These are phyloP conservation scores for Anarrhichthys ocellatus DNA, from an alignment of 2,113 vertebrate species.

Conservation along the genomic window DNA sequence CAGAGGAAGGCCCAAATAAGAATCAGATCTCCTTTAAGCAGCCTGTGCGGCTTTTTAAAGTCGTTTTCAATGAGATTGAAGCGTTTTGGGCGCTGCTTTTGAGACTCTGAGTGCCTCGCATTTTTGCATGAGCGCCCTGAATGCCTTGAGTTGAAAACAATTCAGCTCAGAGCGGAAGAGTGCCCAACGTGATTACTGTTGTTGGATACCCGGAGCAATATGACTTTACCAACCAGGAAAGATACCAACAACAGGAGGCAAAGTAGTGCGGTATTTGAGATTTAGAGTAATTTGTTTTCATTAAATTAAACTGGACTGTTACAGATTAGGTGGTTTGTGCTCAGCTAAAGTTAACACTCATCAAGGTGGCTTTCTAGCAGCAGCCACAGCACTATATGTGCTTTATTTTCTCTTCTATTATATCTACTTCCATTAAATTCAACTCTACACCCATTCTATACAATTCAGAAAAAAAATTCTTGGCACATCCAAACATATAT, in stretches of 20 bases:
- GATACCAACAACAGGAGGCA: not conserved
- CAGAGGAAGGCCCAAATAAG: not conserved
- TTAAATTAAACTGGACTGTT: not conserved
- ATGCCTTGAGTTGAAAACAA: too few relatives aligned
- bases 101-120: too few relatives aligned
- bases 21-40: too few relatives aligned
- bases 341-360: not conserved
- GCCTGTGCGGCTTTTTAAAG: too few relatives aligned
- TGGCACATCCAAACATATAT: slow-evolving; percentile 6
- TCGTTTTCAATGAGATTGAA: too few relatives aligned
- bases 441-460: not conserved
- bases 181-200: not conserved
- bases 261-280: not conserved
- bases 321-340: not conserved
- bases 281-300: not conserved
- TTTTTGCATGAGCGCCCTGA: too few relatives aligned
- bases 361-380: not conserved
- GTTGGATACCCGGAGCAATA: not conserved
- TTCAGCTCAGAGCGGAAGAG: too few relatives aligned
- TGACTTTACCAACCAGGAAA: not conserved
- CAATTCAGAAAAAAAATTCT: not conserved
- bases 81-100: too few relatives aligned
- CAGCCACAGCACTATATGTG: too few relatives aligned
- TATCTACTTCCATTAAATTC: not conserved
- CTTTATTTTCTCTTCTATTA: not conserved